Evolutionary conservation across 1,140 invertebrate species (phyloP).

Genomic region (Drosophila dunni): DNA sequence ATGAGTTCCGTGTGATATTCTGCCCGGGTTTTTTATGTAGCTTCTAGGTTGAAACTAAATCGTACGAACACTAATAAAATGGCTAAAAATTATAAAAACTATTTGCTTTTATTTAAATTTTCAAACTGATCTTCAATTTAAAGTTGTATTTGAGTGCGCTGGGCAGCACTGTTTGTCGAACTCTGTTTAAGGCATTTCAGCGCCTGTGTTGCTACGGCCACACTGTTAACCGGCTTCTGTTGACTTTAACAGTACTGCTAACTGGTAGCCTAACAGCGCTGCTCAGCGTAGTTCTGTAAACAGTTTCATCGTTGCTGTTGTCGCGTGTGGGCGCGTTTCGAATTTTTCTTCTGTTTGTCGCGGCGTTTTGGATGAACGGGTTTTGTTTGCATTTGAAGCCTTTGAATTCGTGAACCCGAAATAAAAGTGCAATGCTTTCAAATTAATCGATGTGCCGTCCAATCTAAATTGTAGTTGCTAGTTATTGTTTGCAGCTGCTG

Average conservation of each 20-base stretch:
- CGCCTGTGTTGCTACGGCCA: not conserved
- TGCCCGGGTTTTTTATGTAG: slow-evolving; percentile 73
- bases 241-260: slow-evolving; percentile 8
- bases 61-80: slow-evolving; percentile 76
- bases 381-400: slow-evolving; percentile 40
- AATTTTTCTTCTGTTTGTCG: slow-evolving; percentile 15
- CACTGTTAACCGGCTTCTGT: slow-evolving; percentile 41
- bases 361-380: slow-evolving; percentile 41
- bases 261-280: not conserved
- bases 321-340: slow-evolving; percentile 31
- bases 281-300: slow-evolving; percentile 18
- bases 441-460: slow-evolving; percentile 53
- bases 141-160: not conserved
- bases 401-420: slow-evolving; percentile 37
- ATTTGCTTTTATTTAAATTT: not conserved
- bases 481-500: not conserved
- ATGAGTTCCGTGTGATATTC: slow-evolving; percentile 64
- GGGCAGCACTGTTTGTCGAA: slow-evolving; percentile 17
- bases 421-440: slow-evolving; percentile 47
- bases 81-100: slow-evolving; percentile 49
- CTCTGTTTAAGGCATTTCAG: not conserved
- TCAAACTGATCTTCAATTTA: not conserved
- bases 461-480: slow-evolving; percentile 35
- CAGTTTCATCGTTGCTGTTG: slow-evolving; percentile 39
- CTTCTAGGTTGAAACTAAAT: slow-evolving; percentile 76